Base-by-base conservation (phyloP, 2,888 invertebrate species). In the Oxytorus armatus region DNA sequence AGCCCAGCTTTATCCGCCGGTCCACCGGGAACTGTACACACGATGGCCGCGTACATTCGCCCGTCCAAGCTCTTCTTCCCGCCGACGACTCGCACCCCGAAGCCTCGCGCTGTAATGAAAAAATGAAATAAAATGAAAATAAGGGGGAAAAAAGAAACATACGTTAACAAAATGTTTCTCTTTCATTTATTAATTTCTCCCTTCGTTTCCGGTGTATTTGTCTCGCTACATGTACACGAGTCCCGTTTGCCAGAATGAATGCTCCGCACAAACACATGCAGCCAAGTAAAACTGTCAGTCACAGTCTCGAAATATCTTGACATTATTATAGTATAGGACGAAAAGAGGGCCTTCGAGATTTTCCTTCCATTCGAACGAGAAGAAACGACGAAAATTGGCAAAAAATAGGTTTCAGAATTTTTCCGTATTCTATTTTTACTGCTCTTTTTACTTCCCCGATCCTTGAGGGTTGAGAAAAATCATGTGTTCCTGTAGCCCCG, bases 81-180 rank as follows among this genome's bases (percentile, higher is more conserved):
- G 16, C 98, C 98, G 55, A 98, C 97, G 25, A 98, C 97, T 82
- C 98, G 94, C 97, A 98, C 97, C 36, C 98, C 98, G 89, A 98
- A 97, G 76, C 98, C 98, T 85, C 97, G 95, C 83, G 97, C 90
- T 89, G 86, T 5, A 86, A 85, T 25, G 83, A 53, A 82, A 85
- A 44, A 59, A 29, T 44, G 61, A 81, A 47, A 18, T 18, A 49
- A 21, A 21, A 49, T 4, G 4, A 21, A 18, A 49, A 21, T 21
- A 18, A 4, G 7, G n/a, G 10, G 21, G 21, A 2, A 5, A 10
- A 21, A 4, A 18, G 49, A 49, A 49, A 21, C 49, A 21, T 14
- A 47, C 10, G n/a, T 18, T 49, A 49, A 21, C 16, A 18, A 57
- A 3, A 25, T 23, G 21, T 59, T 5, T 36, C 39, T n/a, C 21